These are phyloP conservation scores for Acrocephalus scirpaceus DNA, from an alignment of 2,797 vertebrate species.

Conservation along the genomic window DNA sequence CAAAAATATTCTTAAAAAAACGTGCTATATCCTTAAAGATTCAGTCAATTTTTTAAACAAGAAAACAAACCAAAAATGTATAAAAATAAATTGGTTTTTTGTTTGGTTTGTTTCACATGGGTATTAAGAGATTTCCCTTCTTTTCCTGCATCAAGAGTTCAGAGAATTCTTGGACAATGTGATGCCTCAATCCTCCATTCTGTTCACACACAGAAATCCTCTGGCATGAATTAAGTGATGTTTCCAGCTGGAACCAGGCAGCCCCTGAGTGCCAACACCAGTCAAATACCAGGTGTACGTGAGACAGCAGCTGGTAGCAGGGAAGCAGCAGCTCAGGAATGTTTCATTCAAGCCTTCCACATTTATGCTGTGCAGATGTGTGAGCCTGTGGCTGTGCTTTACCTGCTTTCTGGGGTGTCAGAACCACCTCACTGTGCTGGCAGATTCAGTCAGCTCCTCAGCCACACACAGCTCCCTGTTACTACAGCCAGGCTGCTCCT, in stretches of 20 bases:
- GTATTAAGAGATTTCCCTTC: background rate
- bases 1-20: background rate
- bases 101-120: background rate
- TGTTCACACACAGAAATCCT: background rate
- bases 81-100: background rate
- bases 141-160: background rate
- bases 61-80: background rate
- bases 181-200: background rate
- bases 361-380: fast-evolving
- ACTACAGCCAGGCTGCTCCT: background rate
- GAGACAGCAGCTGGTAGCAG: background rate
- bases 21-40: background rate
- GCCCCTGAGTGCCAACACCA: background rate
- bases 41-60: background rate
- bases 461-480: background rate
- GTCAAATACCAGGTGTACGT: background rate
- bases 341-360: background rate
- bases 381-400: background rate
- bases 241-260: background rate
- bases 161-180: background rate
- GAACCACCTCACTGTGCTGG: background rate
- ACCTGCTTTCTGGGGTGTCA: background rate
- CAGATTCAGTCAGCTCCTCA: background rate
- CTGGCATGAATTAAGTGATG: background rate
- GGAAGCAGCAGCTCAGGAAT: background rate